Evolutionary conservation across 2,797 vertebrate species (phyloP), one percentile per base, ranked within the genome.

Genomic region (Rhyacichthys aspro): DNA sequence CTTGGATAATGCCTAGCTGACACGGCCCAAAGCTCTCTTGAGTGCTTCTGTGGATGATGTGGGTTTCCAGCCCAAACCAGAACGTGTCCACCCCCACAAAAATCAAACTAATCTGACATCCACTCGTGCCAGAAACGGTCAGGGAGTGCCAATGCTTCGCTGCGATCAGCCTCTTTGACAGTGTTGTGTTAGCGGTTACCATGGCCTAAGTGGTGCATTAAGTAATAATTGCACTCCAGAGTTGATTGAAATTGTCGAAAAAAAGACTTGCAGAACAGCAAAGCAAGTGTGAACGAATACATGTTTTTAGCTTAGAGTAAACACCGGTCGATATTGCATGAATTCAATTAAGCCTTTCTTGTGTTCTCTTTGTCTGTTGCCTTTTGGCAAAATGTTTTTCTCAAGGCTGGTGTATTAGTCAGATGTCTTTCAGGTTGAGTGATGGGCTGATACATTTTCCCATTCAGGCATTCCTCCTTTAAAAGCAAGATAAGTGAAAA

Each of bases 141-240:
- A 15, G n/a, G 45, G 17, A 11, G 50, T 59, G 58, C 63, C 70
- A 84, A 43, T 64, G 52, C 48, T 72, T 57, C 19, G 49, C 49
- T 65, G 61, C 56, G 70, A 72, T 79, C 45, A 47, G 56, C 59
- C 55, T 72, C 59, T 80, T 80, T 80, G 77, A 78, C 11, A 15
- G 16, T 48, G 14, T 66, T 75, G 50, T 59, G 72, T 68, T 64
- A 33, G 65, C 43, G 53, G 46, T 71, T 67, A 55, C 45, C 48
- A 38, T 57, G 42, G 70, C 79, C 55, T 64, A 60, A 74, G 67
- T 46, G 55, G 76, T 67, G 62, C 65, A 47, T 74, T 48, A 58
- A 63, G 64, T 60, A 66, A 54, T 52, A 23, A 61, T 34, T 36
- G 58, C 43, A 63, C 67, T 60, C 2, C 33, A 43, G 28, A 36